Evolutionary conservation across 23 tunicate species (phyloP), one percentile per base, ranked within the genome.

Genomic region (Diplosoma virens): DNA sequence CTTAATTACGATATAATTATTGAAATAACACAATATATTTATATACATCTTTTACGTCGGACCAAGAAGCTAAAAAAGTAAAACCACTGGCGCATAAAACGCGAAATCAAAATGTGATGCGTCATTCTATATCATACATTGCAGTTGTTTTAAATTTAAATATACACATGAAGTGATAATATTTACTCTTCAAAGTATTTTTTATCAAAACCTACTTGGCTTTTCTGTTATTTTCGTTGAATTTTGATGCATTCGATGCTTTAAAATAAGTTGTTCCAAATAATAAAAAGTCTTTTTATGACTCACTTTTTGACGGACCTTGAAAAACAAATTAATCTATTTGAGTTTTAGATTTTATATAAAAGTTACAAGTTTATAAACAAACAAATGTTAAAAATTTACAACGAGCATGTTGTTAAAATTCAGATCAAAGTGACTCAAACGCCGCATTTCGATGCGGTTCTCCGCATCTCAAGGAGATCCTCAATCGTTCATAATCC

Each of bases 251-350:
- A 94, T 87, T 58, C 78, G 79, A 37, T 94, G 79, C 66, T 87
- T 87, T 14, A 94, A 80, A 58, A 94, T 87, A 7, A 94, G 35
- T 73, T 94, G 98, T 73, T 94, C 98, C 54, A 94, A 58, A 73
- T 94, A 94, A 45, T 77, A 86, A 47, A 94, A 94, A 0, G 98
- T 94, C 56, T 80, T 82, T 45, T 94, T 94, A 37, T 87, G 94
- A 17, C 69, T 32, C 24, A 78, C 76, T 36, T 87, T 94, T 67
- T 94, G 98, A 18, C 98, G 82, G 48, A 84, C 97, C 88, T 83
- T n/a, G 26, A 17, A 65, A 65, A 65, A 65, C n/a, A 17, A 6
- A 65, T 25, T 41, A 14, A 7, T 41, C 50, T 7, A 41, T 7
- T 58, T 23, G 25, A 58, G 25, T 58, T 20, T 46, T 46, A 46